Evolutionary conservation across 2,113 vertebrate genomes (phyloP), one percentile per base, ranked within the genome.

Genomic region (Toxotes jaculatrix): DNA sequence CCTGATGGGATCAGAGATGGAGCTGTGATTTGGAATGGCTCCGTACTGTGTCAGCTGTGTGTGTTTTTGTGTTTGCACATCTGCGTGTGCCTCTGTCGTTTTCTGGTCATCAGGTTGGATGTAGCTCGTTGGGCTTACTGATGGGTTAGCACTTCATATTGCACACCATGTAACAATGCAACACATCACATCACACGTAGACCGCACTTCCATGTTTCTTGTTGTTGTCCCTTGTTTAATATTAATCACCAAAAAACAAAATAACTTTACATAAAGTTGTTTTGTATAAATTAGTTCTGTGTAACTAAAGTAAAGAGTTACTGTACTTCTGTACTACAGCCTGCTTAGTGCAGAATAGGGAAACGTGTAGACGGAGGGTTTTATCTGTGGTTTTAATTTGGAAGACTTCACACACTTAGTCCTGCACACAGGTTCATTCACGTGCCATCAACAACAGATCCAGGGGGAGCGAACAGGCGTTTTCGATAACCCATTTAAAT

Each of bases 1-100:
- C 74, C 79, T 73, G 68, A 83, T 79, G 78, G 80, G 82, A 87
- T 83, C 65, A n/a, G 79, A 82, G 71, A 88, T 65, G 74, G 76
- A 70, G 73, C 71, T 62, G 56, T 56, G 78, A 82, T 82, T 87
- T 85, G 79, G 70, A 85, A 76, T 56, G 61, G 27, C 61, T 85
- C 61, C 21, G 53, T 51, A 34, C 63, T 76, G 36, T 49, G 49
- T 36, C 59, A 47, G 60, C 63, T 49, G 59, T 47, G 78, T 74
- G 49, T 67, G 74, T 74, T 61, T 69, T 43, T 68, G 56, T 74
- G 77, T 85, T 56, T 84, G 45, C 59, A 51, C 69, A 67, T 74
- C 53, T 79, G 68, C 76, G 78, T 49, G 13, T 53, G 23, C 27
- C 27, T 73, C 47, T 80, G 82, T 72, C 76, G 61, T 62, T 78